A percentile compares a stretch with the other conserved stretches of the same genome.
These are phyloP conservation scores for Luperina testacea DNA, from an alignment of 2,888 invertebrate genomes.

Conservation along the genomic window DNA sequence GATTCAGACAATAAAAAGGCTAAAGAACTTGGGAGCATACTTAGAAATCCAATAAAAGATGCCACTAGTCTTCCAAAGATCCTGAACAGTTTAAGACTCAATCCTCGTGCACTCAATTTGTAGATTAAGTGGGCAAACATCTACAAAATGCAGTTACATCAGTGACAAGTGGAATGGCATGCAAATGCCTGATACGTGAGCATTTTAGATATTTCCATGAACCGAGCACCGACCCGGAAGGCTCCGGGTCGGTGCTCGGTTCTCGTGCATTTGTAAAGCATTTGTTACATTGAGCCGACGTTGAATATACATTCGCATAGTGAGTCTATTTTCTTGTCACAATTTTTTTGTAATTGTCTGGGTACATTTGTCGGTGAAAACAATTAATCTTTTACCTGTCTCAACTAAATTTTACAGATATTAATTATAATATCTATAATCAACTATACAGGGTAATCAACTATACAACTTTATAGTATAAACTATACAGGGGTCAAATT, in stretches of 20 bases:
- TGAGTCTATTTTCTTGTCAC: not conserved
- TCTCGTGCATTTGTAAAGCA: constrained; percentile 31
- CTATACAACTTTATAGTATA: no score
- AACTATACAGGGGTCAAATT: not conserved
- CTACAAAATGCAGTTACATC: constrained; percentile 22
- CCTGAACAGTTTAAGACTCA: not conserved
- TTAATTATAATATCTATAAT: no score
- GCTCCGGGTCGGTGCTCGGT: no score
- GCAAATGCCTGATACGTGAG: constrained; percentile 37
- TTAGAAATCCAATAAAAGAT: constrained; percentile 35
- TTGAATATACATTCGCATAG: not conserved
- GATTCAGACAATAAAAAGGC: constrained; percentile 3
- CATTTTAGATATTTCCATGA: constrained; percentile 41
- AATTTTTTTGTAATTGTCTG: not conserved
- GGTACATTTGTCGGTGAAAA: no score
- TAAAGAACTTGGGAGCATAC: not conserved
- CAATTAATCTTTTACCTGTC: not conserved
- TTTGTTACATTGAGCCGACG: constrained; percentile 2
- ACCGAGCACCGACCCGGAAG: constrained; percentile 1
- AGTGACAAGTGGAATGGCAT: constrained; percentile 34
- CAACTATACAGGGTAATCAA: no score
- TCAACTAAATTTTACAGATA: not conserved
- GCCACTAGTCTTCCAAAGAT: not conserved
- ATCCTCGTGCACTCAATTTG: constrained; percentile 3
- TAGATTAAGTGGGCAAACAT: constrained; percentile 19